A percentile compares a stretch with the other conserved stretches of the same genome.
phyloP scores from a whole-genome alignment of 2,113 vertebrate genomes.

The Spheniscus mendiculus region DNA sequence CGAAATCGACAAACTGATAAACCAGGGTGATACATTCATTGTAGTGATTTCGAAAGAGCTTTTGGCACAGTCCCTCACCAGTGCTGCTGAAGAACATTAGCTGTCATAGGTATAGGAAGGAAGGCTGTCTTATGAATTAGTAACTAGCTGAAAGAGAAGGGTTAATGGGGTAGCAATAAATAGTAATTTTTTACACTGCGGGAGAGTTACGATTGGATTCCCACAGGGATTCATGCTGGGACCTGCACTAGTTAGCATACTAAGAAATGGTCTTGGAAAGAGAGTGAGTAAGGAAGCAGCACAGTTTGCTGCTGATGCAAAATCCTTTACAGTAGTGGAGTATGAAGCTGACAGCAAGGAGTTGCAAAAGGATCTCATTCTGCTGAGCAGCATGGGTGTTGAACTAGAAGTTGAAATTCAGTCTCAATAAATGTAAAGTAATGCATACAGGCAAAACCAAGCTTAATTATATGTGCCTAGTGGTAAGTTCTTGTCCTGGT shows the following conservation, averaged over 20 bases:
- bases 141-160: not conserved
- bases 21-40: not conserved
- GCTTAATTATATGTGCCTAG: not conserved
- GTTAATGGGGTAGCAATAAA: constrained; percentile 32
- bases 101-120: not conserved
- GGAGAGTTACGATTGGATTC: not conserved
- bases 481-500: not conserved
- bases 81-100: not conserved
- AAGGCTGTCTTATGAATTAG: not conserved
- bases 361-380: not conserved
- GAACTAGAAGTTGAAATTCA: not conserved
- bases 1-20: not conserved
- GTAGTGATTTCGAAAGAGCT: not conserved
- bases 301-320: not conserved
- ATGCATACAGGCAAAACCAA: not conserved
- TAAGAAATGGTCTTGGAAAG: constrained; percentile 25
- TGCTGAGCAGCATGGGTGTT: not conserved
- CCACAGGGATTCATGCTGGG: constrained; percentile 35
- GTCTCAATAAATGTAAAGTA: not conserved
- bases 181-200: not conserved
- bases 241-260: constrained; percentile 30
- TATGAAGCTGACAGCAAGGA: not conserved
- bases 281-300: not conserved
- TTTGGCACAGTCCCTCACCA: not conserved
- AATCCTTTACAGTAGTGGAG: not conserved